phyloP scores from a whole-genome alignment of 1,140 invertebrate species.

The Thrips palmi region DNA sequence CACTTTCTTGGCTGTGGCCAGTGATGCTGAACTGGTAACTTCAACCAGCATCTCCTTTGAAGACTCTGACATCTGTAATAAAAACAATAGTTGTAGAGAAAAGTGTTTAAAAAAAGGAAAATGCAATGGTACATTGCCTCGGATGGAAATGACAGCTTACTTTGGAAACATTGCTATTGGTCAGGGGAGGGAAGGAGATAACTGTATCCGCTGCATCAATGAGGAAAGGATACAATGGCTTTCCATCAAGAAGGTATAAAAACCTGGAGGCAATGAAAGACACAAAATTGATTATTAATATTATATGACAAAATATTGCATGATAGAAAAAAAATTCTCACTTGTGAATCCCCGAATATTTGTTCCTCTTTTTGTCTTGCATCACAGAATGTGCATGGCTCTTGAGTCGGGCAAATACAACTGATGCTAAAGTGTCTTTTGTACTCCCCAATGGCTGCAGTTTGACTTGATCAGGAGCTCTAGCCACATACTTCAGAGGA shows the following conservation, averaged over 20 bases:
- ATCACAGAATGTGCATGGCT: constrained; percentile 51
- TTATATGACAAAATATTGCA: too few species aligned
- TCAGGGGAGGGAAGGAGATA: constrained; percentile 69
- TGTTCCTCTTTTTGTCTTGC: constrained; percentile 63
- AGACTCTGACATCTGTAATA: constrained; percentile 32
- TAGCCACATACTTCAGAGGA: constrained; percentile 5
- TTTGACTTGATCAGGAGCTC: constrained; percentile 24
- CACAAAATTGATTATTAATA: too few species aligned
- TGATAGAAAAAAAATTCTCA: too few species aligned
- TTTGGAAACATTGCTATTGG: constrained; percentile 61
- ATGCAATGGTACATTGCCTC: too few species aligned
- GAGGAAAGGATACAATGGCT: constrained; percentile 48
- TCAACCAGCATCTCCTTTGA: constrained; percentile 55
- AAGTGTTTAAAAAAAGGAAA: constrained; percentile 2
- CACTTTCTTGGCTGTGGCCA: constrained; percentile 45
- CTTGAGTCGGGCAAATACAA: constrained; percentile 44
- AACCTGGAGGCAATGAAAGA: too few species aligned
- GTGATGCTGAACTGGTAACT: constrained; percentile 49
- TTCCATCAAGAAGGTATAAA: constrained; percentile 56
- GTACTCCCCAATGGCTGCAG: constrained; percentile 42
- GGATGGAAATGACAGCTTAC: constrained; percentile 26
- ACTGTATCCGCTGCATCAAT: constrained; percentile 37
- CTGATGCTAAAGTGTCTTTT: constrained; percentile 34
- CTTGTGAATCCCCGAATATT: constrained; percentile 63
- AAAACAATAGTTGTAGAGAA: constrained; percentile 8